These are phyloP conservation scores for Morphnarchus princeps DNA, from an alignment of 2,113 vertebrate species.

Conservation along the genomic window DNA sequence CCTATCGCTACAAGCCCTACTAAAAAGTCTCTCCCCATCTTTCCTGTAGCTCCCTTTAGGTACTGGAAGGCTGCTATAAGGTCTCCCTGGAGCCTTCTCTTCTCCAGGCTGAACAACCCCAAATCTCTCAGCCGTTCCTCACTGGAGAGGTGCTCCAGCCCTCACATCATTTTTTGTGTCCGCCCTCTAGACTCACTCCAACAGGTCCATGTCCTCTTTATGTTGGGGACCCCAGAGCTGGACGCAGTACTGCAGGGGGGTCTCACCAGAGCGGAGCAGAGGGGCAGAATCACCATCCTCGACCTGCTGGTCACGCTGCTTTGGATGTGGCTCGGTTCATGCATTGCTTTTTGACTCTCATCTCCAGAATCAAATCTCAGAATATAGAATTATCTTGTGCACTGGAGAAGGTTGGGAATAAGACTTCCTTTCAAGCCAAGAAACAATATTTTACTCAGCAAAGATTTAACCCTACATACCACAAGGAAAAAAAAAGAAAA, in stretches of 20 bases:
- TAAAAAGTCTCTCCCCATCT: not conserved
- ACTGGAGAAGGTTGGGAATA: not conserved
- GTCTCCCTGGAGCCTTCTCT: not conserved
- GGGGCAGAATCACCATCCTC: not conserved
- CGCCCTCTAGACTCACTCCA: not conserved
- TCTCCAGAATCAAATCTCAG: not conserved
- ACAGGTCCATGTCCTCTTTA: not conserved
- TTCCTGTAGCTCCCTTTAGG: too few species aligned
- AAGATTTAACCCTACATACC: not conserved
- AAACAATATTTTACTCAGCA: not conserved
- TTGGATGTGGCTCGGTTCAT: not conserved
- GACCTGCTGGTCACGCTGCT: accelerated
- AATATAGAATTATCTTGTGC: not conserved
- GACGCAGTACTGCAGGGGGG: accelerated
- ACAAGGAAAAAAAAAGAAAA: too few species aligned
- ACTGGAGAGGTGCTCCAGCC: not conserved
- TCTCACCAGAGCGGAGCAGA: not conserved
- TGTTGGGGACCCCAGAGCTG: not conserved
- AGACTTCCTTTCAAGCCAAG: too few species aligned
- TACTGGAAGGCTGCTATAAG: too few species aligned
- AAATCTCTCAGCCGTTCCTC: too few species aligned
- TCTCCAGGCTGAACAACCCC: not conserved
- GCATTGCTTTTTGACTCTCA: not conserved
- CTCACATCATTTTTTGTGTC: too few species aligned
- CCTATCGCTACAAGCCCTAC: too few species aligned